phyloP scores from a whole-genome alignment of 2,113 vertebrate species.

The Climacteris rufus region DNA sequence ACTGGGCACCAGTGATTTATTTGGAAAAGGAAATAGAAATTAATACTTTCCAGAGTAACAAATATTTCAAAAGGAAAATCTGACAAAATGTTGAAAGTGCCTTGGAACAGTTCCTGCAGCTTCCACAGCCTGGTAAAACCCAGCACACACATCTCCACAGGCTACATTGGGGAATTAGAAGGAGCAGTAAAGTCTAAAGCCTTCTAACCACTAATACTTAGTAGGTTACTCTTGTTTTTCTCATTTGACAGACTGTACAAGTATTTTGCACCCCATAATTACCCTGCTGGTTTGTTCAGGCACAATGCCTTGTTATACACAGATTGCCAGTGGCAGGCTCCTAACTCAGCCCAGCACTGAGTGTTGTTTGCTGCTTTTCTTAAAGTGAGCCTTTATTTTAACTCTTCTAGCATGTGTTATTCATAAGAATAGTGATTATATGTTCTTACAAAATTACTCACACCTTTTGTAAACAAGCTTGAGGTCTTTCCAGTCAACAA shows the following conservation, averaged over 20 bases:
- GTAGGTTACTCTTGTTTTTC: neutral
- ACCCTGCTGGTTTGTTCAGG: neutral
- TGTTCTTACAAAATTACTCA: slow-evolving; percentile 66
- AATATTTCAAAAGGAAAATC: neutral
- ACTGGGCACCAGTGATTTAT: neutral
- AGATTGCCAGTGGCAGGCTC: neutral
- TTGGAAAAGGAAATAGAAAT: neutral
- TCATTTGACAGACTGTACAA: neutral
- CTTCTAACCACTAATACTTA: neutral
- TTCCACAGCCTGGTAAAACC: neutral
- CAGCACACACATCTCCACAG: neutral
- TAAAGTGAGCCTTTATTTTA: neutral
- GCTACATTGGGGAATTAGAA: neutral
- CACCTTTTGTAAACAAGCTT: slow-evolving; percentile 98
- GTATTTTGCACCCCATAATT: neutral
- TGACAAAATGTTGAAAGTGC: neutral
- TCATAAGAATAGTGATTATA: neutral
- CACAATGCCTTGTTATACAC: neutral
- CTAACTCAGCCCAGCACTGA: neutral
- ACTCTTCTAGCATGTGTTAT: neutral
- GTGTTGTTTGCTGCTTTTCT: neutral
- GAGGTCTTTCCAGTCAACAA: slow-evolving; percentile 94
- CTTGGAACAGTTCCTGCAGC: neutral
- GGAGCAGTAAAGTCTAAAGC: neutral
- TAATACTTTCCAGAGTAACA: neutral